A percentile compares a stretch with the other conserved stretches of the same genome.
phyloP scores from a whole-genome alignment of 2,888 invertebrate genomes.

The Volucella bombylans region DNA sequence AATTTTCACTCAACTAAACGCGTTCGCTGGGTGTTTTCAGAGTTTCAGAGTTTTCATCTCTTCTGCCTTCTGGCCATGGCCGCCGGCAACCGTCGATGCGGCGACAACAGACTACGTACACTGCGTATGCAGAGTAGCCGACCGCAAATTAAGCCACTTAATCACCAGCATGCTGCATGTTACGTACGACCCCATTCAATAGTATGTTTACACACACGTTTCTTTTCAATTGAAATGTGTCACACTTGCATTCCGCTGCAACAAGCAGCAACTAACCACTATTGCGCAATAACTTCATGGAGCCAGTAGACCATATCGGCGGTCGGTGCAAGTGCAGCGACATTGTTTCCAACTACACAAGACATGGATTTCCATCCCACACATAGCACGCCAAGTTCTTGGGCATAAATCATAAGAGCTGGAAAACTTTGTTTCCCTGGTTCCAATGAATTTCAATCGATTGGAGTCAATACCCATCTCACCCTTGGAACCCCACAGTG shows the following conservation, averaged over 20 bases:
- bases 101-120: too few relatives aligned
- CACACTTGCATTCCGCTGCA: constrained; percentile 22
- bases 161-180: constrained; percentile 52
- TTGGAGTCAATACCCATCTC: constrained; percentile 14
- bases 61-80: too few relatives aligned
- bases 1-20: constrained; percentile 59
- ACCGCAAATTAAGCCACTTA: constrained; percentile 73
- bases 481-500: background rate
- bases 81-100: too few relatives aligned
- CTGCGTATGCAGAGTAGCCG: constrained; percentile 57
- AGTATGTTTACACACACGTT: constrained; percentile 14
- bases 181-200: constrained; percentile 53
- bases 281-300: constrained; percentile 56
- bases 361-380: background rate
- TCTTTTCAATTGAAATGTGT: constrained; percentile 29
- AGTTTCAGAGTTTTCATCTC: too few relatives aligned
- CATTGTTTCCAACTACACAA: constrained; percentile 34
- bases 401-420: constrained; percentile 44
- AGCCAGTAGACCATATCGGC: constrained; percentile 59
- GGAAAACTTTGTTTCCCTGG: constrained; percentile 13
- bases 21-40: too few relatives aligned
- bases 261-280: constrained; percentile 6
- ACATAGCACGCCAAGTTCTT: constrained; percentile 46
- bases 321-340: constrained; percentile 54
- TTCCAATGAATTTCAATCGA: constrained; percentile 63